Conservation (phyloP, 2,888 invertebrate species). For the Monoplex corrugatus region DNA sequence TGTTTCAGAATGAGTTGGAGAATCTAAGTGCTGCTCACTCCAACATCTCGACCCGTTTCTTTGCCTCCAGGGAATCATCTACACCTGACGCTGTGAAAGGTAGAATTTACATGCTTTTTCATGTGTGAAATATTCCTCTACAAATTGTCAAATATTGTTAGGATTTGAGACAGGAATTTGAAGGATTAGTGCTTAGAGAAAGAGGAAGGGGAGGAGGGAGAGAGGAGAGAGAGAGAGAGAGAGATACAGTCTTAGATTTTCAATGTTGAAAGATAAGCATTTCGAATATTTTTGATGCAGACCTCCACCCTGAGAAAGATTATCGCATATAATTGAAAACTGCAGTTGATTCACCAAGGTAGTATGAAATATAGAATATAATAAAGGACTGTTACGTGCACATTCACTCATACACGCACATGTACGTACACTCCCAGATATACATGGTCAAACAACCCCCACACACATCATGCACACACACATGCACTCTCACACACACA, state of each 20-base stretch:
- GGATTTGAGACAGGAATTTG: neutral
- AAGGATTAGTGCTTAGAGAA: too few species aligned
- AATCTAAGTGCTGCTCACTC: neutral
- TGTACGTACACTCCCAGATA: too few species aligned
- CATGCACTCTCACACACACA: too few species aligned
- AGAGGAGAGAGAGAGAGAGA: neutral
- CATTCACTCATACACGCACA: too few species aligned
- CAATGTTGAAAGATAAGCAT: neutral
- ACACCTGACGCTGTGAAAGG: conserved; percentile 18
- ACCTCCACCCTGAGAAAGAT: neutral
- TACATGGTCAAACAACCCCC: too few species aligned
- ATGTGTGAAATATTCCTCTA: neutral
- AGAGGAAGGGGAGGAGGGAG: neutral
- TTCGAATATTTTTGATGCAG: neutral
- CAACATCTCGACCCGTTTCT: conserved; percentile 16
- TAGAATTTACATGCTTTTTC: neutral
- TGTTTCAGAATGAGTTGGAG: conserved; percentile 27
- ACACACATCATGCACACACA: too few species aligned
- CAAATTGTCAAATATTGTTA: neutral
- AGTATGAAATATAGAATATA: too few species aligned
- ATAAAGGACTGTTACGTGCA: too few species aligned
- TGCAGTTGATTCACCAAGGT: too few species aligned
- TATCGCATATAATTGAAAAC: too few species aligned
- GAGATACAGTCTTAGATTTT: too few species aligned
- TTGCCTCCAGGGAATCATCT: conserved; percentile 6